phyloP scores from a whole-genome alignment of 2,797 vertebrate species.

The Parotocinclus haroldoi region DNA sequence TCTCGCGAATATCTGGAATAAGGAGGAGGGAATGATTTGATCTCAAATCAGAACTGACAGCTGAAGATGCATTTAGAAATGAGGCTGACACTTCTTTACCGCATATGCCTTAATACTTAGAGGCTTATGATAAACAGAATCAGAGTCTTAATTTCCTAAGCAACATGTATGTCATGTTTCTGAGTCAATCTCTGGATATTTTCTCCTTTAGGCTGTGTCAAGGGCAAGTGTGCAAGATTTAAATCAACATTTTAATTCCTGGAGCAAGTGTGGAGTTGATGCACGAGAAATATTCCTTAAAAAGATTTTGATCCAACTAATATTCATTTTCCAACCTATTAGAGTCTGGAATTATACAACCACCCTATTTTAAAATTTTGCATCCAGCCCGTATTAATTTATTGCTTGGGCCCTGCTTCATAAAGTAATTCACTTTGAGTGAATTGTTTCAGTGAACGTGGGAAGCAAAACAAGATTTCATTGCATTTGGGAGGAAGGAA shows the following conservation, averaged over 20 bases:
- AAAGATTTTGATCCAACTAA: not conserved
- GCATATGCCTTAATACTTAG: slow-evolving; percentile 32
- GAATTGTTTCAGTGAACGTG: slow-evolving; percentile 12
- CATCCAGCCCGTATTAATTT: slow-evolving; percentile 2
- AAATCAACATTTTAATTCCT: slow-evolving; percentile 4
- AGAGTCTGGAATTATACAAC: not conserved
- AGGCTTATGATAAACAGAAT: slow-evolving; percentile 37
- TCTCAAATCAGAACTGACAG: slow-evolving; percentile 61
- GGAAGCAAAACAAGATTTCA: not conserved
- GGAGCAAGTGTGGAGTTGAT: not conserved
- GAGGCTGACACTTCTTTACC: slow-evolving; percentile 48
- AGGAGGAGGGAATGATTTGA: slow-evolving; percentile 60
- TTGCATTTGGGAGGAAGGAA: too few relatives aligned
- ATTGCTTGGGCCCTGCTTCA: slow-evolving; percentile 4
- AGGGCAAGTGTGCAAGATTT: not conserved
- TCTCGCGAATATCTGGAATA: slow-evolving; percentile 93
- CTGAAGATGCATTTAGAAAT: slow-evolving; percentile 57
- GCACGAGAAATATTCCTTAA: not conserved
- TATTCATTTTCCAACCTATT: slow-evolving; percentile 1
- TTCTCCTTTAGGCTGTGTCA: not conserved
- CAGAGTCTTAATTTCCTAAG: slow-evolving; percentile 58
- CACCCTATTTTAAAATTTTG: not conserved
- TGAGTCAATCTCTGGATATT: not conserved
- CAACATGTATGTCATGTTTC: slow-evolving; percentile 54
- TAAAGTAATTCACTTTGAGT: slow-evolving; percentile 26